A percentile compares a stretch with the other conserved stretches of the same genome.
Conservation (phyloP, 1,140 invertebrate genomes). For the Aphaenogaster ashmeadi region DNA sequence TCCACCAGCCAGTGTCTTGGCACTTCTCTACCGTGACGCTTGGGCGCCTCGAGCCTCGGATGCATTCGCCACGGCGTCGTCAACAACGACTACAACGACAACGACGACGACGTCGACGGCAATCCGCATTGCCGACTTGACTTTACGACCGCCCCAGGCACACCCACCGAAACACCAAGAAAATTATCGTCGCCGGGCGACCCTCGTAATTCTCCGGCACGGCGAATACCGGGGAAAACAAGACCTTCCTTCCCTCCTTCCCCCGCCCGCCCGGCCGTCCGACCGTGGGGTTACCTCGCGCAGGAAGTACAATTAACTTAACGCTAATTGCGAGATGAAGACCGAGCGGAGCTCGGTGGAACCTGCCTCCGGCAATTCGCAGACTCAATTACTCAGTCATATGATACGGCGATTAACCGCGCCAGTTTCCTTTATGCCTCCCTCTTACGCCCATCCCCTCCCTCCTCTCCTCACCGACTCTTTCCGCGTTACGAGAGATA, state of each 20-base stretch:
- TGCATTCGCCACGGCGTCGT: constrained; percentile 52
- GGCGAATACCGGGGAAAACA: constrained; percentile 74
- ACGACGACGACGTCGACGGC: constrained; percentile 52
- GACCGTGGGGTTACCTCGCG: constrained; percentile 49
- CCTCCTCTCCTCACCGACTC: neutral
- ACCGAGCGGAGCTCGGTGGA: constrained; percentile 57
- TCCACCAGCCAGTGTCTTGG: constrained; percentile 49
- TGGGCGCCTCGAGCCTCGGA: constrained; percentile 16
- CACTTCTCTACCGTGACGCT: constrained; percentile 43
- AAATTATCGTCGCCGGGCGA: constrained; percentile 74
- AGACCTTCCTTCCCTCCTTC: constrained; percentile 64
- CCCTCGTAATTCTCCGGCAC: constrained; percentile 74
- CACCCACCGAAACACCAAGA: constrained; percentile 70
- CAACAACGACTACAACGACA: constrained; percentile 34
- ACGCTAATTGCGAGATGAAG: constrained; percentile 69
- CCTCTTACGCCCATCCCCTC: neutral
- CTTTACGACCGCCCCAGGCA: constrained; percentile 66
- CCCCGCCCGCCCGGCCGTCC: neutral
- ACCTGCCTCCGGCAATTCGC: constrained; percentile 63
- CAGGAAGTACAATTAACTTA: constrained; percentile 74
- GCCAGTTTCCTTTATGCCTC: constrained; percentile 56
- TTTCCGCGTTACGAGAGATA: constrained; percentile 36
- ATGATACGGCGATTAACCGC: constrained; percentile 64
- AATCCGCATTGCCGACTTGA: constrained; percentile 73
- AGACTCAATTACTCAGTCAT: constrained; percentile 64